phyloP scores from a whole-genome alignment of 2,888 invertebrate genomes.

The Lacanobia oleracea region DNA sequence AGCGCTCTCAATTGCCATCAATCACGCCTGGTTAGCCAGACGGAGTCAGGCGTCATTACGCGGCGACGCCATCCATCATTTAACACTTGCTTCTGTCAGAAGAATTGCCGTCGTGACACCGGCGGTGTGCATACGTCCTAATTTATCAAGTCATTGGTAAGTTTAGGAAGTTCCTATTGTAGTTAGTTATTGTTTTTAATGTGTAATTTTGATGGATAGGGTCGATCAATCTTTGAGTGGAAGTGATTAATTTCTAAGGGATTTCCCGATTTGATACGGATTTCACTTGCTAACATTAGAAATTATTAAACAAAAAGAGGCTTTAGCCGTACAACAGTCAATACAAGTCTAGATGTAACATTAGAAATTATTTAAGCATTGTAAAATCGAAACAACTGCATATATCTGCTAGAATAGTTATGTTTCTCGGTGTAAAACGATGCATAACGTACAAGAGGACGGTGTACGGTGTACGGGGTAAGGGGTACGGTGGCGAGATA shows the following conservation, averaged over 20 bases:
- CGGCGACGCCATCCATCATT: conserved; percentile 64
- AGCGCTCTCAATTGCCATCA: conserved; percentile 57
- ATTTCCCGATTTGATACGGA: not conserved
- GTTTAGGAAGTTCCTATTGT: not conserved
- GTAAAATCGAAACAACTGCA: too few relatives aligned
- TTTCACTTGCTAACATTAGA: too few relatives aligned
- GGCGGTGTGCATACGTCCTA: conserved; percentile 56
- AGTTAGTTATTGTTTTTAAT: conserved; percentile 1
- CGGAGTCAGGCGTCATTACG: conserved; percentile 38
- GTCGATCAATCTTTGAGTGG: not conserved
- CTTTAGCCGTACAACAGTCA: too few relatives aligned
- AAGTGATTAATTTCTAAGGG: not conserved
- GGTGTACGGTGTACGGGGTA: too few relatives aligned
- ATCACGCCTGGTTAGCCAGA: conserved; percentile 63
- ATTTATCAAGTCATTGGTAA: conserved; percentile 37
- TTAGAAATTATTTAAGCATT: too few relatives aligned
- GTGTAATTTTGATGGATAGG: not conserved
- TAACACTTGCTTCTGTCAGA: conserved; percentile 66
- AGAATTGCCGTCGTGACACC: conserved; percentile 48
- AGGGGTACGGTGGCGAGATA: too few relatives aligned
- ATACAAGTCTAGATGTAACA: too few relatives aligned
- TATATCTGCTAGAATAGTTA: too few relatives aligned
- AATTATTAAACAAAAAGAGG: too few relatives aligned
- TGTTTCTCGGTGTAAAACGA: too few relatives aligned
- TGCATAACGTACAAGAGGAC: too few relatives aligned